Evolutionary conservation across 1,140 invertebrate species (phyloP), one percentile per base, ranked within the genome.

Genomic region (Bactericera cockerelli): DNA sequence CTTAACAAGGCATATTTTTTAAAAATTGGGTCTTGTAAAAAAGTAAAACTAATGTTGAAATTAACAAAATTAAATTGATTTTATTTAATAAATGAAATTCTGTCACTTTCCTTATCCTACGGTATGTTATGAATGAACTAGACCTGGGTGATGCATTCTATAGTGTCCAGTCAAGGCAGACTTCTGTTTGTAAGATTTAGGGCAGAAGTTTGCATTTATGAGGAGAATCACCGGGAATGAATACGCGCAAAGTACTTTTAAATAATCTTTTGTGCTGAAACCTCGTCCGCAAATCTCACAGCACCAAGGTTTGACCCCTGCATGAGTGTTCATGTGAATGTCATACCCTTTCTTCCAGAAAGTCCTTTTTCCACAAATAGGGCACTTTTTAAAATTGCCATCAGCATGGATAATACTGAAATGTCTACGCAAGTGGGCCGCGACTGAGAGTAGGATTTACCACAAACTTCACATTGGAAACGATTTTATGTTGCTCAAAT

Each of bases 281-380:
- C 85, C 83, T 69, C 93, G 93, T 67, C 83, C 84, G 72, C 93
- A 95, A 69, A 87, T 93, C 67, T 95, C 91, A 71, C 92, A 95
- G 66, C 88, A 80, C 66, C 86, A 90, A 1, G 86, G 86, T 57
- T 83, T 81, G 67, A 86, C 85, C 1, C 93, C 89, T 0, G 89
- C 92, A 68, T 93, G 89, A 0, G 87, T 91, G 28, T 89, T 79
- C 71, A 93, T 93, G 69, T 96, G 93, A 6, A 91, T 81, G 1
- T 87, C 89, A 56, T 95, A 74, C 42, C 92, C 74, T 16, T 89
- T 90, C 3, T 87, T 89, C 19, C 92, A 89, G 1, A 87, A 85
- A 70, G 93, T 93, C 0, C 87, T 91, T 70, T 95, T 95, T 59
- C 84, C 80, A 72, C 92, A 96, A 59, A 92, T 85, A 68, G 89